Evolutionary conservation across 2,113 vertebrate species (phyloP), one percentile per base, ranked within the genome.

Genomic region (Prietella phreatophila): DNA sequence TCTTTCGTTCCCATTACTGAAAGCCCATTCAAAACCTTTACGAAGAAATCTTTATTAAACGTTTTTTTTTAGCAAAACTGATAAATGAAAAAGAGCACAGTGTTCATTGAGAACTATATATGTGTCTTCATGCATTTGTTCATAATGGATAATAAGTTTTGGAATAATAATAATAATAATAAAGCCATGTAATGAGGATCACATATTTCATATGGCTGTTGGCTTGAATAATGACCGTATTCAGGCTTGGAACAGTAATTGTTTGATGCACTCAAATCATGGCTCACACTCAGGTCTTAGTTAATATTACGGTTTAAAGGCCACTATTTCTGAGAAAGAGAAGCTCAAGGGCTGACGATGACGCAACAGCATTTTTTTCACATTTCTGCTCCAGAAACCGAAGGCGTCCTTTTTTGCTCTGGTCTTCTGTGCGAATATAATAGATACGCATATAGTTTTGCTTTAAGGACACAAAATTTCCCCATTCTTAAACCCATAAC

Each of bases 401-500:
- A 50, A 58, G 17, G 19, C 22, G 58, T 8, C 58, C 20, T 6
- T 61, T 9, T 61, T 22, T 61, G 60, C 60, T 61, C 25, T 11
- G 60, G 58, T 22, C 63, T 67, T 67, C 5, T 67, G 63, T 67
- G 11, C 11, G 3, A 30, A 67, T 67, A 67, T 67, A 14, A 67
- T 5, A 14, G 63, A 67, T n/a, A n/a, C 14, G 2, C 13, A n/a
- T 65, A 65, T 65, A n/a, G 27, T 67, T 19, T 63, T 27, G 3
- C 67, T 71, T 20, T 20, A 71, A 36, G 0, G 10, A 47, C 22
- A 47, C 39, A 75, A 47, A 25, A 47, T 42, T 22, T 39, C 39
- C 39, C 39, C 42, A 75, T 86, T 33, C 79, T 84, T 33, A 82
- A 80, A 84, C 76, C 83, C 65, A 73, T 83, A 65, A 71, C 10